A percentile compares a stretch with the other conserved stretches of the same genome.
Evolutionary conservation across 2,797 vertebrate species (phyloP).

Genomic region (Acipenser ruthenus): DNA sequence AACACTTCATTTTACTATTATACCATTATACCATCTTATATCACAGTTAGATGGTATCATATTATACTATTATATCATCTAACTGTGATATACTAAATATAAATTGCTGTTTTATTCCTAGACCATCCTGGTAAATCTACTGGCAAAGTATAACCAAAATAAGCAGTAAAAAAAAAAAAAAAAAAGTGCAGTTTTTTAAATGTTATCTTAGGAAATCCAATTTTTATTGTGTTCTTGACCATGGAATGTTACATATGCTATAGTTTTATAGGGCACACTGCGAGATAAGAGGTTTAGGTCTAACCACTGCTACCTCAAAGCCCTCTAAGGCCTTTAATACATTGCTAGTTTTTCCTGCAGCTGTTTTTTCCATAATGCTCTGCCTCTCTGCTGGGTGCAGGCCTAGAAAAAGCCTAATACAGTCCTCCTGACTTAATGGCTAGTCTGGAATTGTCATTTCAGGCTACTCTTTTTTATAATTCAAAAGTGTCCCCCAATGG

Average conservation of each 20-base stretch:
- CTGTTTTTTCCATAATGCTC: constrained; percentile 64
- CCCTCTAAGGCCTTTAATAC: constrained; percentile 23
- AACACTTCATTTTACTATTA: too few species aligned
- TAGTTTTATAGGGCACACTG: background rate
- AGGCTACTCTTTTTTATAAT: constrained; percentile 38
- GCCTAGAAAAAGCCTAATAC: constrained; percentile 60
- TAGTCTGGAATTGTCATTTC: constrained; percentile 66
- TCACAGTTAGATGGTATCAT: too few species aligned
- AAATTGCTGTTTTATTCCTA: too few species aligned
- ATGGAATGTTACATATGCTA: constrained; percentile 31
- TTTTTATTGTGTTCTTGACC: constrained; percentile 34
- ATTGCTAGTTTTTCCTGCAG: constrained; percentile 41
- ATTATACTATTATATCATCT: too few species aligned
- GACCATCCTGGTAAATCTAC: too few species aligned
- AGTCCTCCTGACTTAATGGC: constrained; percentile 52
- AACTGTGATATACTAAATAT: too few species aligned
- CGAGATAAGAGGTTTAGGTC: background rate
- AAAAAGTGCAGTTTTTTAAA: constrained; percentile 35
- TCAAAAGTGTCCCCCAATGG: constrained; percentile 48
- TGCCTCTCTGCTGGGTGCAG: constrained; percentile 57
- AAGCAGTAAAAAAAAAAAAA: constrained; percentile 19
- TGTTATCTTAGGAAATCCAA: constrained; percentile 39
- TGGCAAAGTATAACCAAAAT: too few species aligned
- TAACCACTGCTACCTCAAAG: background rate
- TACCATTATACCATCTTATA: too few species aligned